Percentiles rank a stretch among this genome's conserved stretches.
Evolutionary conservation across 2,797 vertebrate genomes (phyloP).

Genomic region (Squalus acanthias): DNA sequence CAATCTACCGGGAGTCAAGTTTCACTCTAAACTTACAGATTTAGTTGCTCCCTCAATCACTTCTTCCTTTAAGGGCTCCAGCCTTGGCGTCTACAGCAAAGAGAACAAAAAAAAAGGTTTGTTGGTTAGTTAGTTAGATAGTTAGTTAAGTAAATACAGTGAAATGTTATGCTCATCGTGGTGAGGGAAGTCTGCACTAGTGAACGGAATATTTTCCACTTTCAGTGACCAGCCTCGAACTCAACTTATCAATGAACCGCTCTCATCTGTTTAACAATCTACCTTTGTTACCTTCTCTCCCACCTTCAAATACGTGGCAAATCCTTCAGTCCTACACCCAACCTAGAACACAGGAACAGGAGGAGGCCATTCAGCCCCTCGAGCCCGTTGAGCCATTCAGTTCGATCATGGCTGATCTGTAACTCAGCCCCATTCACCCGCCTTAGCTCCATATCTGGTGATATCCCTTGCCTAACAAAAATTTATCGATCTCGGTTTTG

Average conservation of each 20-base stretch:
- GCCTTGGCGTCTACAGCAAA: conserved; percentile 65
- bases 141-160: not conserved
- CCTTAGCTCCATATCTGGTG: not conserved
- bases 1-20: not conserved
- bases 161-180: not conserved
- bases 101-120: not conserved
- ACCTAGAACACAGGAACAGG: not conserved
- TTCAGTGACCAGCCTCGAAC: not conserved
- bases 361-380: not conserved
- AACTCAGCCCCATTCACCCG: not conserved
- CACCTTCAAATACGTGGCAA: not conserved
- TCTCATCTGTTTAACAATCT: not conserved
- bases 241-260: not conserved
- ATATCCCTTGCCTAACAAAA: not conserved
- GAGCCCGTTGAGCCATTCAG: not conserved
- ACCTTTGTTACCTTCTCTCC: not conserved
- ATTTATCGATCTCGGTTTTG: not conserved
- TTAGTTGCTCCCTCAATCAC: conserved; percentile 61
- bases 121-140: not conserved
- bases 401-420: not conserved
- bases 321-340: too few relatives aligned
- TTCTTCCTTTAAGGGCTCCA: conserved; percentile 82
- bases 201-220: not conserved
- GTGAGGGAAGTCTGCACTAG: not conserved
- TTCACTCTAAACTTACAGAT: conserved; percentile 64